Conservation (phyloP, 2,888 invertebrate species). For the Norana najaformis region DNA sequence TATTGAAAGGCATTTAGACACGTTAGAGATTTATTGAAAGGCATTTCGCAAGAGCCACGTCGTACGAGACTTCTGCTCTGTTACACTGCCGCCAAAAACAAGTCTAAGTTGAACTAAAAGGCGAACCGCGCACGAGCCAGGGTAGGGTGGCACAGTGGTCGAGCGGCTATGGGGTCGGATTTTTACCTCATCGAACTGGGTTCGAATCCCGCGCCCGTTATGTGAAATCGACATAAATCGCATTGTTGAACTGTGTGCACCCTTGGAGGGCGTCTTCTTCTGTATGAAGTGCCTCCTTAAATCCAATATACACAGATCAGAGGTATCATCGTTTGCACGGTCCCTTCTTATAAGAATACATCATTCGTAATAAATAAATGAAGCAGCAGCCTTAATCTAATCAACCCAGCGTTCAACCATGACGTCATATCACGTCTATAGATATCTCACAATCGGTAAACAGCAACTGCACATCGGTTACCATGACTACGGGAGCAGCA, state of each 20-base stretch:
- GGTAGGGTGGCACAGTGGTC: too few relatives aligned
- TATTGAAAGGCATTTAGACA: neutral
- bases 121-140: too few relatives aligned
- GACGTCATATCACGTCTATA: neutral
- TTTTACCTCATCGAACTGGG: neutral
- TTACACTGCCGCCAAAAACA: too few relatives aligned
- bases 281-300: too few relatives aligned
- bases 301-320: neutral
- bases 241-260: neutral
- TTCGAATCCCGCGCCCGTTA: neutral
- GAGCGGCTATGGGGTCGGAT: too few relatives aligned
- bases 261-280: neutral
- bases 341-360: neutral
- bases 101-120: too few relatives aligned
- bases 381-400: neutral
- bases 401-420: neutral
- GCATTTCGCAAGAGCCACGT: neutral
- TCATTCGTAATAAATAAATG: neutral
- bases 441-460: neutral
- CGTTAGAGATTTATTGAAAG: neutral
- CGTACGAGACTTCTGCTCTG: too few relatives aligned
- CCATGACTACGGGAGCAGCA: neutral
- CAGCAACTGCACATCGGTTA: neutral
- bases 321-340: neutral
- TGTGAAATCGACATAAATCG: too few relatives aligned